These are phyloP conservation scores for Aspiorhynchus laticeps DNA, from an alignment of 2,113 vertebrate genomes.

Conservation along the genomic window DNA sequence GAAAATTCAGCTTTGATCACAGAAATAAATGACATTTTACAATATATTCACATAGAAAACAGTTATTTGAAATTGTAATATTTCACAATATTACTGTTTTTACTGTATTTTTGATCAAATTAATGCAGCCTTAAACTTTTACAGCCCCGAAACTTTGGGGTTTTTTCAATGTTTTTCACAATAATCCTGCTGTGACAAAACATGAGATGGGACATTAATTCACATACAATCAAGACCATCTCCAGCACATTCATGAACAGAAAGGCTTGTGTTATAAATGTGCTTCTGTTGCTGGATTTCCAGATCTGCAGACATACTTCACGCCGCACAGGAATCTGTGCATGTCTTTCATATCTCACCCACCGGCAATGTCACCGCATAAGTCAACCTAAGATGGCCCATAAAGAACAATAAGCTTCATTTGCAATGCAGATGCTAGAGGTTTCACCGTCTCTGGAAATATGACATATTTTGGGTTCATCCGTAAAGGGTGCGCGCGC, in stretches of 20 bases:
- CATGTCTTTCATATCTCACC: slow-evolving; percentile 23
- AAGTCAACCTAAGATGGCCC: slow-evolving; percentile 36
- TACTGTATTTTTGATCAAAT: not conserved
- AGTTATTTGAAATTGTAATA: not conserved
- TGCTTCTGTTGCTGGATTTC: not conserved
- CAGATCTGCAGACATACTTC: not conserved
- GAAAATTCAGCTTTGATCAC: not conserved
- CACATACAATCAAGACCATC: not conserved
- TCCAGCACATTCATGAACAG: not conserved
- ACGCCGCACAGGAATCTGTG: not conserved
- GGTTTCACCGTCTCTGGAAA: not conserved
- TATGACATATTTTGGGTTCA: slow-evolving; percentile 17
- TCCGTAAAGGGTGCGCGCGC: not conserved
- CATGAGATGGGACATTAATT: not conserved
- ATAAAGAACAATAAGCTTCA: slow-evolving; percentile 51
- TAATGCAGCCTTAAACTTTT: not conserved
- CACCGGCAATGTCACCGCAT: slow-evolving; percentile 47
- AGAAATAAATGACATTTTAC: not conserved
- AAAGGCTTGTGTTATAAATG: not conserved
- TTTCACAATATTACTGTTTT: not conserved
- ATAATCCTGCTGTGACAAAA: not conserved
- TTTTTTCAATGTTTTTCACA: not conserved
- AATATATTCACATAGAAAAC: not conserved
- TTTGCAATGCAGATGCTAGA: slow-evolving; percentile 49
- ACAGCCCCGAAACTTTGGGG: no score